Conservation (phyloP, 2,797 vertebrate species). For the Phyllotis vaccarum region DNA sequence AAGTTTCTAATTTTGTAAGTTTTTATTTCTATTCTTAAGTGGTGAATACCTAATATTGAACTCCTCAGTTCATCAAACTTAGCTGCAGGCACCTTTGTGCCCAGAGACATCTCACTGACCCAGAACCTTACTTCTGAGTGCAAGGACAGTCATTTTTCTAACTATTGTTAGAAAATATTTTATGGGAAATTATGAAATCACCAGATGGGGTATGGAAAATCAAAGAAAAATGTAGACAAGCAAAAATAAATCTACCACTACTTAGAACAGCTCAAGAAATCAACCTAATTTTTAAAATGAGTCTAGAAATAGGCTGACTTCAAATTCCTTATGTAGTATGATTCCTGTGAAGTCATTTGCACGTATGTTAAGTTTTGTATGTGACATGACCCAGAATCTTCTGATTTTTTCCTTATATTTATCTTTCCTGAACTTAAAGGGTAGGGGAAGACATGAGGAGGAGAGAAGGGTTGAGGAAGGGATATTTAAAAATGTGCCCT, state of each 20-base stretch:
- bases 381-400: neutral
- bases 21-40: neutral
- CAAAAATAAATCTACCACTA: neutral
- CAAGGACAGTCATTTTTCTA: neutral
- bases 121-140: neutral
- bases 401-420: neutral
- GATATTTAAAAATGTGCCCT: conserved; percentile 17
- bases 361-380: neutral
- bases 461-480: neutral
- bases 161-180: neutral
- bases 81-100: neutral
- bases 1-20: neutral
- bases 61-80: neutral
- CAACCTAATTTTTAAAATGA: neutral
- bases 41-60: neutral
- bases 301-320: conserved; percentile 1
- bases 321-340: conserved; percentile 19
- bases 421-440: conserved; percentile 24
- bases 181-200: neutral
- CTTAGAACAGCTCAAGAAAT: neutral
- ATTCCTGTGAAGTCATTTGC: neutral
- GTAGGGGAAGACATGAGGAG: neutral
- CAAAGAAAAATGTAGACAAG: neutral
- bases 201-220: neutral
- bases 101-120: too few relatives aligned